Evolutionary conservation across 2,888 invertebrate species (phyloP).

Genomic region (Ectemnius lituratus): DNA sequence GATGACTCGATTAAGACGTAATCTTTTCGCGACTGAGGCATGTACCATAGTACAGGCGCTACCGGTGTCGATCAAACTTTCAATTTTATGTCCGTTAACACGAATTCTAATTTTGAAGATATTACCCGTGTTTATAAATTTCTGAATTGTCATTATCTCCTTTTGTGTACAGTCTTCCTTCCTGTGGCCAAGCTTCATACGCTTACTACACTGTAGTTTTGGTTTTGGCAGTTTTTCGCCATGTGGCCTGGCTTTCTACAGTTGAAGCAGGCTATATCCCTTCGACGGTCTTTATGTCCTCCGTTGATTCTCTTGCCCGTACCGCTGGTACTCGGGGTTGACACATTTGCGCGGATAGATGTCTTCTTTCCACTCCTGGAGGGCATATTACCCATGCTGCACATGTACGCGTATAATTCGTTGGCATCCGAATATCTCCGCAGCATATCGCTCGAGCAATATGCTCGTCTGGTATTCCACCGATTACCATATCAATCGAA

Average conservation of each 20-base stretch:
- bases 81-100: conserved; percentile 1
- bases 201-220: not conserved
- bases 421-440: not conserved
- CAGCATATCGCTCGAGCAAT: conserved; percentile 6
- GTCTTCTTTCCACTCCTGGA: not conserved
- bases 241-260: conserved; percentile 11
- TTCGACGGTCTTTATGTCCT: not conserved
- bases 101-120: not conserved
- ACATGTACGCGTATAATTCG: conserved; percentile 9
- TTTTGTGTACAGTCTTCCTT: not conserved
- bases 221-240: conserved; percentile 1
- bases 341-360: no score
- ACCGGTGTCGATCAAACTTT: conserved; percentile 3
- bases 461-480: no score
- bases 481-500: no score
- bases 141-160: not conserved
- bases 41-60: conserved; percentile 1
- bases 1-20: no score
- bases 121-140: no score
- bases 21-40: not conserved
- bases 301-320: no score
- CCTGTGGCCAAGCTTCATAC: not conserved
- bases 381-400: not conserved
- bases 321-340: not conserved
- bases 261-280: not conserved